phyloP scores from a whole-genome alignment of 2,888 invertebrate species.

The Apamea sordens region DNA sequence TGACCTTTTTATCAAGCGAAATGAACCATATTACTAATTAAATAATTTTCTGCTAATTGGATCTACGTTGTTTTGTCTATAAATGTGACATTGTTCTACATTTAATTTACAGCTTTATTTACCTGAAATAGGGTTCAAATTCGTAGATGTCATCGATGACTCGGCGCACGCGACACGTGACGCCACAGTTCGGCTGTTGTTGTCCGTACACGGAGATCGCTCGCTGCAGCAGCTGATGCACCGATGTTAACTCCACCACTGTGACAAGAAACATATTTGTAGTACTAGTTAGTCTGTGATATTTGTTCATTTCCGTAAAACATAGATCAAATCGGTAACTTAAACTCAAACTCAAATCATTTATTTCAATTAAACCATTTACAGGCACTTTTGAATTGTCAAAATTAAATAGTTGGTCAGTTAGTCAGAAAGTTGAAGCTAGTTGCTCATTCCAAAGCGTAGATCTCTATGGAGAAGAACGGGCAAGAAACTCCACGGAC shows the following conservation, averaged over 20 bases:
- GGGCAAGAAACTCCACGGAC: no score
- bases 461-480: no score
- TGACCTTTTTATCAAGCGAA: slow-evolving; percentile 45
- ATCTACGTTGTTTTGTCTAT: slow-evolving; percentile 39
- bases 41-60: slow-evolving; percentile 40
- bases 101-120: slow-evolving; percentile 44
- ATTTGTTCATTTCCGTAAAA: not conserved
- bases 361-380: no score
- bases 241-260: slow-evolving; percentile 86
- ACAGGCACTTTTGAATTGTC: no score
- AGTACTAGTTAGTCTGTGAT: not conserved
- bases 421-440: no score
- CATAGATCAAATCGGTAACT: not conserved
- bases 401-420: no score
- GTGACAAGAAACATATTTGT: slow-evolving; percentile 26
- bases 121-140: slow-evolving; percentile 89
- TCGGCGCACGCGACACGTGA: slow-evolving; percentile 86
- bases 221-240: slow-evolving; percentile 86
- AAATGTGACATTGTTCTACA: slow-evolving; percentile 7
- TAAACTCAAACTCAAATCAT: no score
- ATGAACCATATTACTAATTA: slow-evolving; percentile 39
- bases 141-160: slow-evolving; percentile 88
- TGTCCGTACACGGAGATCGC: slow-evolving; percentile 84
- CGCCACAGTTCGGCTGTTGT: slow-evolving; percentile 83
- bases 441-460: no score